Base-by-base conservation (phyloP, 2,888 invertebrate genomes). In the Spodoptera picta region DNA sequence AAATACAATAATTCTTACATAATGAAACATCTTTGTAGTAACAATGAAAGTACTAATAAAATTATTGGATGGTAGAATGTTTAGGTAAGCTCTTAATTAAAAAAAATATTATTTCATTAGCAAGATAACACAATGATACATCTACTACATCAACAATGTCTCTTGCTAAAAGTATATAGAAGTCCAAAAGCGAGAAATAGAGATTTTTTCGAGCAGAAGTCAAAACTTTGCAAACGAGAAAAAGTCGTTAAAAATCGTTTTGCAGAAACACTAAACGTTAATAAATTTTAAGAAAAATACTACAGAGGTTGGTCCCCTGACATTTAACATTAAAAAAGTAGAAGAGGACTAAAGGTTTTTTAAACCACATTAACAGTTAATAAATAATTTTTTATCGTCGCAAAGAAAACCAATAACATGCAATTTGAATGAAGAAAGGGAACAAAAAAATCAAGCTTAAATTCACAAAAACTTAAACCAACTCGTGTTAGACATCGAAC, bases 301-400 rank as follows among this genome's bases (percentile, higher is more conserved):
- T 81, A 85, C 82, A 84, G 85, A 85, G 85, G 85, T 84, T 86
- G 85, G 84, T 85, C 85, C 85, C 85, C 83, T 83, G 83, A 60
- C 67, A 63, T 64, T 73, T 66, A 36, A 36, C 4, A 65, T 47
- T 49, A 55, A 62, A 56, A 58, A 53, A 67, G 46, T 52, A 56
- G 23, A 58, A 56, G 51, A 56, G 56, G 67, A 64, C 14, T 65
- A 71, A 60, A 59, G 23, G 24, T 14, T 41, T 23, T 9, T 24
- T 12, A 43, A 50, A 51, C 51, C 51, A 48, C 52, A 55, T 45
- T 5, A 7, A 31, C 14, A 23, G 11, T 10, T 47, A 19, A 6
- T 1, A n/a, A n/a, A 3, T 42, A 23, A 14, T 27, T 49, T 50
- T 36, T 42, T 66, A 56, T 62, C 79, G 77, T 76, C 67, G 69